Conservation (phyloP, 1,140 invertebrate genomes). For the Aricia agestis region DNA sequence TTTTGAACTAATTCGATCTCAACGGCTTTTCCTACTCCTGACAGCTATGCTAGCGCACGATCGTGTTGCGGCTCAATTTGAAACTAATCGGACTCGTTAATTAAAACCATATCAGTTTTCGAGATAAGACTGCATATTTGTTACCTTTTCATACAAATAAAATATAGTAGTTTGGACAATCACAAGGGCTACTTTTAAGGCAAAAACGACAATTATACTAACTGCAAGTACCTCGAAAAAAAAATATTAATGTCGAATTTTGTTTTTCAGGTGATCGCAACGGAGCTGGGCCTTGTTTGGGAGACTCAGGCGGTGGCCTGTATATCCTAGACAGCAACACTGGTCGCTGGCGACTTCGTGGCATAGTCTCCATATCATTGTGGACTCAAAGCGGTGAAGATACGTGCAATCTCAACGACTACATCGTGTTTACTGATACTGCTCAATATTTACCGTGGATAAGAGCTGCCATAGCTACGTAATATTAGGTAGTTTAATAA, state of each 20-base stretch:
- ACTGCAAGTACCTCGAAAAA: no score
- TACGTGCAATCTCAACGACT: slow-evolving; percentile 62
- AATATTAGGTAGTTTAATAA: slow-evolving; percentile 12
- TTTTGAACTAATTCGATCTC: no score
- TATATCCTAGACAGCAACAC: slow-evolving; percentile 48
- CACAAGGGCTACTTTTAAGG: no score
- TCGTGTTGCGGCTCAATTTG: no score
- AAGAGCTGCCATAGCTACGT: slow-evolving; percentile 36
- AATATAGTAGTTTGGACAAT: no score
- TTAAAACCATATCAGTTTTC: no score
- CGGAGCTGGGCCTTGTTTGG: slow-evolving; percentile 77
- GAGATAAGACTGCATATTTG: no score
- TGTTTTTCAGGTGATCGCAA: slow-evolving; percentile 58
- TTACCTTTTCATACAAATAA: no score
- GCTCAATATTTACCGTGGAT: slow-evolving; percentile 65
- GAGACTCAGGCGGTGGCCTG: slow-evolving; percentile 78
- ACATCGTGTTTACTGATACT: slow-evolving; percentile 65
- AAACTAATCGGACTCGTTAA: no score
- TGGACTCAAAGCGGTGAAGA: slow-evolving; percentile 47
- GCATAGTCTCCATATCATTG: slow-evolving; percentile 68
- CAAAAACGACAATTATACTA: no score
- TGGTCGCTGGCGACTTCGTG: slow-evolving; percentile 69
- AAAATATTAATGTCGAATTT: neutral
- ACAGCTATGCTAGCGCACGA: no score
- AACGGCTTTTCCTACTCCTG: no score